Evolutionary conservation across 2,888 invertebrate species (phyloP), one percentile per base, ranked within the genome.

Genomic region (Steinernema carpocapsae): DNA sequence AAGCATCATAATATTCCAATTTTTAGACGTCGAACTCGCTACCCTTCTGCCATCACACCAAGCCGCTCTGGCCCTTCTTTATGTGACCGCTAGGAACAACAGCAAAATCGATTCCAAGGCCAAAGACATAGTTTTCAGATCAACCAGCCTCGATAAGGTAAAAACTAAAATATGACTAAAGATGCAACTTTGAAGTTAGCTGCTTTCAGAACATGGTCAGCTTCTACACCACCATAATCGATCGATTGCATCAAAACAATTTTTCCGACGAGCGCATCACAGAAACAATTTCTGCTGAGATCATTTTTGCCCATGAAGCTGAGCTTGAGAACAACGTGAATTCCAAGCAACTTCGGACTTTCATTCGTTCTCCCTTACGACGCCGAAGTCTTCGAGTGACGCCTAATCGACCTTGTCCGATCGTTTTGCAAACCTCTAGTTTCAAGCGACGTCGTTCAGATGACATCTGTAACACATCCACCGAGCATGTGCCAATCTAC

Each of bases 1-100:
- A n/a, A n/a, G 32, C 17, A 64, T 22, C 22, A n/a, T n/a, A n/a
- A n/a, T n/a, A n/a, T n/a, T n/a, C n/a, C n/a, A n/a, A n/a, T n/a
- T 64, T 64, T 26, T 29, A 64, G 64, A 64, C 29, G 64, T 64
- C 32, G 64, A 64, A 37, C 64, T 64, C 10, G 64, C 64, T 17
- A 64, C 64, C 17, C 64, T 64, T 19, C 64, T 64, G 3, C 64
- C 64, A 10, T 64, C 64, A 29, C 64, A 64, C 64, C 64, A 64
- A 32, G 64, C 64, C 32, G 64, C 64, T 14, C 64, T 64, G 12
- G 64, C 64, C 29, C 64, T 64, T 1, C 64, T 64, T n/a, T 64
- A 64, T 29, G 64, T 64, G 17, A 17, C 37, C 29, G 14, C 26
- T 29, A 29, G 32, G 17, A 32, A 64, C 22, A 14, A 26, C 7